Evolutionary conservation across 1,140 invertebrate genomes (phyloP), one percentile per base, ranked within the genome.

Genomic region (Cydia amplana): DNA sequence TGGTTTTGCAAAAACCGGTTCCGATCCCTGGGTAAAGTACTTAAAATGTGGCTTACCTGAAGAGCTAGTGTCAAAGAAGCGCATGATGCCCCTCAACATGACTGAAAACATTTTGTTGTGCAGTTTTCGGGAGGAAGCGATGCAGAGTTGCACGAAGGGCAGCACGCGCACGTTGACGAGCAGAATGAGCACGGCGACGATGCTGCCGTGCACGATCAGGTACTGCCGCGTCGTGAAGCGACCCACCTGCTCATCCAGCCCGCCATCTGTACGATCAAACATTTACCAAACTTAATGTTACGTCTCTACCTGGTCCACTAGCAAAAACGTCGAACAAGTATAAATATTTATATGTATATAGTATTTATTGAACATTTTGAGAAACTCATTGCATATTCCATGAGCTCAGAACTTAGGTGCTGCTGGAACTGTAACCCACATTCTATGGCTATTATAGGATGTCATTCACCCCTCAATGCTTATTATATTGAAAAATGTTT

Each of bases 61-160:
- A 7, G 97, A 95, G 89, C 97, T 98, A 1, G 94, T 94, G 83
- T 98, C 96, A 84, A 98, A 98, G 89, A 98, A 98, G 32, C 94
- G 86, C 96, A 98, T 97, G 0, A 95, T 95, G 0, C 96, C 94
- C 79, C 94, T 94, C 2, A 98, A 83, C 79, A 98, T 93, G 2
- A 86, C 92, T 12, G 85, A 85, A 80, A 95, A 95, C 94, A 96
- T 95, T 20, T 77, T 86, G 80, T 95, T 94, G 79, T 96, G 95
- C n/a, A 96, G 87, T 36, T 87, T 94, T 75, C 93, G 92, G 4
- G 95, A 95, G 4, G 95, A 93, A 64, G 85, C 88, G 64, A 95
- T 93, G 72, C 94, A 94, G 40, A 95, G 84, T 3, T 86, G 78
- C 67, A 94, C 95, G 78, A 95, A 95, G 1, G 94, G 89, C 4